Evolutionary conservation across 2,113 vertebrate species (phyloP).

Genomic region (Cricetomys ansorgei): DNA sequence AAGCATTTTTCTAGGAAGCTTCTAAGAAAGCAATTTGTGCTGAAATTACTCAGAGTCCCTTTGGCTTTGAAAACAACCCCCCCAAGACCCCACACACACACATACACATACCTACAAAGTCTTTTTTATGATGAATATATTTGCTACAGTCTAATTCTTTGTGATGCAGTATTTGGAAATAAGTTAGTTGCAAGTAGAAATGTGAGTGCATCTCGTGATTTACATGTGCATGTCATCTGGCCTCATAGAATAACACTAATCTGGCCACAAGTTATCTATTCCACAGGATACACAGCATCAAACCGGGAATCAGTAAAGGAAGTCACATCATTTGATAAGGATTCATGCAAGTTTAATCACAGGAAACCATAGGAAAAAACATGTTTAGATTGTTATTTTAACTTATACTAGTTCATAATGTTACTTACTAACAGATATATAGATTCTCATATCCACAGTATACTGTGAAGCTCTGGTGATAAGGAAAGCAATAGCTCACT

Average conservation of each 20-base stretch:
- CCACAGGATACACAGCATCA: conserved; percentile 53
- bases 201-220: conserved; percentile 4
- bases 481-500: neutral
- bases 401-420: neutral
- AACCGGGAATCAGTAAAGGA: conserved; percentile 59
- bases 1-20: conserved; percentile 79
- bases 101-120: neutral
- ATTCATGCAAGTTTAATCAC: neutral
- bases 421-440: neutral
- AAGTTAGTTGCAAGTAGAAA: conserved; percentile 61
- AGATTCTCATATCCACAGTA: neutral
- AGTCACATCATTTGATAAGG: neutral
- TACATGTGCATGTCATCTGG: conserved; percentile 72
- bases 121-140: conserved; percentile 61
- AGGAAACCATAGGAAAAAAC: neutral
- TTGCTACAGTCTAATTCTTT: conserved; percentile 44
- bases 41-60: conserved; percentile 74
- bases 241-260: conserved; percentile 70
- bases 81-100: neutral
- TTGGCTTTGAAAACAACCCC: neutral
- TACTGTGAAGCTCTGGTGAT: neutral
- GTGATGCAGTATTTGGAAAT: conserved; percentile 17
- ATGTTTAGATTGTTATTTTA: neutral
- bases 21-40: conserved; percentile 80
- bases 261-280: conserved; percentile 75